Base-by-base conservation (phyloP, 2,113 vertebrate genomes). In the Toxotes chatareus region DNA sequence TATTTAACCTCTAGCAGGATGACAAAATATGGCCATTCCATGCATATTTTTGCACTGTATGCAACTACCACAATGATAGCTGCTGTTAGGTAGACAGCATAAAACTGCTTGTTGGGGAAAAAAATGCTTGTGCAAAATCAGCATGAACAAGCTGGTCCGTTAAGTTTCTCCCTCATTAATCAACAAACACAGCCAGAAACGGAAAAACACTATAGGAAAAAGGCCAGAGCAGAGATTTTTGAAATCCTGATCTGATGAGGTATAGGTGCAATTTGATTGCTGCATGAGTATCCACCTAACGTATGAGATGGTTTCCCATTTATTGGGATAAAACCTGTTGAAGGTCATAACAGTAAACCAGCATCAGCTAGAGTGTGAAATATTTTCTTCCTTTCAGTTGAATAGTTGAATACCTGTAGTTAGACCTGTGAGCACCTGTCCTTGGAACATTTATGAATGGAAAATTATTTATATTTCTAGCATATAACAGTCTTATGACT, bases 111-210 rank as follows among this genome's bases (percentile, higher is more conserved):
- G 65, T 67, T 68, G 44, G 56, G 44, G 27, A 27, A 34, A 77
- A 67, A 90, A 71, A 23, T 17, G 38, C 27, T 56, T 70, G 51
- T 88, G 79, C 79, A 76, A 44, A 79, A 84, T 84, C 82, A 78
- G 68, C 88, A 83, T 64, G 49, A 72, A 61, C 27, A 23, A 74
- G 69, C 60, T 34, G 61, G 55, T 80, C 49, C 46, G 73, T 76
- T 59, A 65, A 38, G 17, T 80, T 69, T 76, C 57, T 62, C 51
- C 27, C 46, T 77, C 74, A 79, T 87, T 86, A 85, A 86, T 88
- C 84, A 86, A 74, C 80, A 84, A 68, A 80, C 31, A 38, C 47
- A 79, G 21, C 3, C 51, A 61, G 73, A 38, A 32, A 68, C 12
- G 42, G 40, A 40, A 79, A 84, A 66, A 75, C 66, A 53, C 5